phyloP scores from a whole-genome alignment of 2,888 invertebrate species.

The Agriopis marginaria region DNA sequence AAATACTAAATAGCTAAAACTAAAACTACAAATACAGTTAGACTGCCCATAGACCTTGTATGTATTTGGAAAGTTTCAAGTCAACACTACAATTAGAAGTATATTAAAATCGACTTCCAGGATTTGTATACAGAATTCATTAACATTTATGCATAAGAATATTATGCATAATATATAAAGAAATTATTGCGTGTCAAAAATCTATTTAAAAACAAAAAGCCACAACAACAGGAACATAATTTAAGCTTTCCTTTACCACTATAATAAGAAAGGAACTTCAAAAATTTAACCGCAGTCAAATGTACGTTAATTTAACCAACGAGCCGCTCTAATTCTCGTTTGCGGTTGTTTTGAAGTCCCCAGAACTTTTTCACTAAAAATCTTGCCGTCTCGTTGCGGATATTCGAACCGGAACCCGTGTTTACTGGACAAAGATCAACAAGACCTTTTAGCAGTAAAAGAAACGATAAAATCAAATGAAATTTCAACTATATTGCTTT shows the following conservation, averaged over 20 bases:
- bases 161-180: too few species aligned
- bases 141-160: too few species aligned
- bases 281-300: slow-evolving; percentile 17
- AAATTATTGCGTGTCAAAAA: too few species aligned
- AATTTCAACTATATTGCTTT: slow-evolving; percentile 4
- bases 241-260: not conserved
- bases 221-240: not conserved
- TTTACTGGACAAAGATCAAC: slow-evolving; percentile 17
- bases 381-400: slow-evolving; percentile 6
- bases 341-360: slow-evolving; percentile 34
- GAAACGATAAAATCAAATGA: not conserved
- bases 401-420: slow-evolving; percentile 19
- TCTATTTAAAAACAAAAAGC: too few species aligned
- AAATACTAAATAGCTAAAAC: too few species aligned
- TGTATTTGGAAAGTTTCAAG: too few species aligned
- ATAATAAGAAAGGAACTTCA: not conserved
- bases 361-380: slow-evolving; percentile 32
- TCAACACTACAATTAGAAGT: too few species aligned
- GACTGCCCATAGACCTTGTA: too few species aligned
- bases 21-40: too few species aligned
- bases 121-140: too few species aligned
- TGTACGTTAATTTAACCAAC: slow-evolving; percentile 20
- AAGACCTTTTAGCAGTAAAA: slow-evolving; percentile 20
- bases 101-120: too few species aligned
- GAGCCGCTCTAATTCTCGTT: slow-evolving; percentile 20